Conservation (phyloP, 2,797 vertebrate species). For the Acanthopagrus latus region DNA sequence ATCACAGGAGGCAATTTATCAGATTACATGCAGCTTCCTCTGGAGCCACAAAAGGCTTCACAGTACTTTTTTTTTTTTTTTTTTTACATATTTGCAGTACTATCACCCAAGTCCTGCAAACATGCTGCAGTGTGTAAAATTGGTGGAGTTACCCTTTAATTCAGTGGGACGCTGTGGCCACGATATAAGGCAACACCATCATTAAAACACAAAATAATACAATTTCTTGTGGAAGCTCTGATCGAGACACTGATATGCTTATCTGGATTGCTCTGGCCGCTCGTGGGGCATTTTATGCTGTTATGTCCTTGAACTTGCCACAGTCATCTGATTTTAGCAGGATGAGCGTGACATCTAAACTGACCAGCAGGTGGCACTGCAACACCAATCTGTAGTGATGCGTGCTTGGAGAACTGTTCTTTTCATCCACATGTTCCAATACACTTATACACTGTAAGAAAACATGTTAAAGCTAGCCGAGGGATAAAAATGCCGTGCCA, state of each 20-base stretch:
- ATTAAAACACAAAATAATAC: not conserved
- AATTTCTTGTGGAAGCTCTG: not conserved
- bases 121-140: no score
- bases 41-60: no score
- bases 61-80: no score
- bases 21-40: no score
- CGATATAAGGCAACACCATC: not conserved
- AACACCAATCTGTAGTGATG: slow-evolving; percentile 9
- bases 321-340: not conserved
- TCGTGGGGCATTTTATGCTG: not conserved
- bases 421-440: slow-evolving; percentile 5
- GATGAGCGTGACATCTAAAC: not conserved
- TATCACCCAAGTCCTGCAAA: no score
- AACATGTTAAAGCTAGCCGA: not conserved
- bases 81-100: no score
- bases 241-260: not conserved
- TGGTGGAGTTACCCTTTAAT: not conserved
- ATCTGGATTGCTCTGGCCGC: not conserved
- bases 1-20: no score
- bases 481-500: not conserved
- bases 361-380: slow-evolving; percentile 60
- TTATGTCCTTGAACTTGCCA: not conserved
- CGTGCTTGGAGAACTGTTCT: not conserved
- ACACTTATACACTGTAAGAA: not conserved
- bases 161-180: not conserved